Conservation (phyloP, 2,797 vertebrate genomes). For the Girardinus metallicus region DNA sequence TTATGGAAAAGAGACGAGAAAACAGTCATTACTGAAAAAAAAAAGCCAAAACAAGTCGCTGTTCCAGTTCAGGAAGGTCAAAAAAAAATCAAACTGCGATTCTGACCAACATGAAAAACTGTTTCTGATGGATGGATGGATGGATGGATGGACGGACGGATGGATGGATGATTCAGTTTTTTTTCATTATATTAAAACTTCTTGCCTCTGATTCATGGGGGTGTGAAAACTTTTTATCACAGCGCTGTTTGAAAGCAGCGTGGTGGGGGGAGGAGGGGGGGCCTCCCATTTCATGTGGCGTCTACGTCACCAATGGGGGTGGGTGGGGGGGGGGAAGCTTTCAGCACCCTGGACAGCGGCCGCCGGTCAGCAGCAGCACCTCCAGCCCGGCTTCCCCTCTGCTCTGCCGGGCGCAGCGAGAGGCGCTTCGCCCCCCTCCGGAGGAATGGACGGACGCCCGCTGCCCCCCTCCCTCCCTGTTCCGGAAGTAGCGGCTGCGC, state of each 20-base stretch:
- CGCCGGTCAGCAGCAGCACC: not conserved
- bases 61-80: not conserved
- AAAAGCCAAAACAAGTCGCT: too few species aligned
- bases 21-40: not conserved
- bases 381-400: constrained; percentile 19
- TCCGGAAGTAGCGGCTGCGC: constrained; percentile 84
- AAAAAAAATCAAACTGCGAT: not conserved
- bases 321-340: not conserved
- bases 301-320: too few species aligned
- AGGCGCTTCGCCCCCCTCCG: constrained; percentile 7
- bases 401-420: constrained; percentile 36
- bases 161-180: too few species aligned
- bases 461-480: constrained; percentile 43
- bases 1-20: not conserved
- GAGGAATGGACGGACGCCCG: constrained; percentile 28
- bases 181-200: too few species aligned
- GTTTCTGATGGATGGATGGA: not conserved
- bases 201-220: too few species aligned
- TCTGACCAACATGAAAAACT: not conserved
- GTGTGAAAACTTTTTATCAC: too few species aligned
- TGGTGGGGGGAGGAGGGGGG: too few species aligned
- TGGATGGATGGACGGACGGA: too few species aligned
- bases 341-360: constrained; percentile 84
- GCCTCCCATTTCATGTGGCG: too few species aligned
- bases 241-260: too few species aligned